Percentiles rank a stretch among this genome's conserved stretches.
phyloP scores from a whole-genome alignment of 2,797 vertebrate genomes.

The Ciconia nigra region DNA sequence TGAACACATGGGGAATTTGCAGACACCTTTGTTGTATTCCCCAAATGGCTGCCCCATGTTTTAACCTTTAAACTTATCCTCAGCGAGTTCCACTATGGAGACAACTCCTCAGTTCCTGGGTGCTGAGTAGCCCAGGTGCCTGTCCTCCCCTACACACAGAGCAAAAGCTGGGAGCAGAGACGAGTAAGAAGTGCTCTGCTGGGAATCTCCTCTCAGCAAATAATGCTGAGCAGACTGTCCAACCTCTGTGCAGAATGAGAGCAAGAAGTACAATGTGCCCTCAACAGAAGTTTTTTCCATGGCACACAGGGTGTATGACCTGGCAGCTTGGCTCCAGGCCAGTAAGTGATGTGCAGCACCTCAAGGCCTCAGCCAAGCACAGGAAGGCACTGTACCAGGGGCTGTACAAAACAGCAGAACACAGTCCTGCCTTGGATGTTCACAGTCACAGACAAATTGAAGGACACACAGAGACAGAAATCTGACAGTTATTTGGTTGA shows the following conservation, averaged over 20 bases:
- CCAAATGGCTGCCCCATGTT: background rate
- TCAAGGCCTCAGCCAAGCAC: background rate
- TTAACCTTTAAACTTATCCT: background rate
- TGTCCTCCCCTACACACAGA: background rate
- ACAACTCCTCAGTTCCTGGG: background rate
- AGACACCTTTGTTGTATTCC: background rate
- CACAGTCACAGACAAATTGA: background rate
- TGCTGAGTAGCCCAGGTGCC: background rate
- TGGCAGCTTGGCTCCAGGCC: background rate
- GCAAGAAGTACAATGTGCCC: background rate
- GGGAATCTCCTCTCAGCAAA: background rate
- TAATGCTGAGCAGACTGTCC: background rate
- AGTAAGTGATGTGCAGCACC: background rate
- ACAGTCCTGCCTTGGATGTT: background rate
- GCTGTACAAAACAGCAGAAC: background rate
- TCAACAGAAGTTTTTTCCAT: background rate
- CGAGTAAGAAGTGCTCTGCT: background rate
- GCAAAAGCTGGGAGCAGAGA: background rate
- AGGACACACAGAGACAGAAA: background rate
- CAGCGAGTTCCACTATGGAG: background rate
- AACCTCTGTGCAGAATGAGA: background rate
- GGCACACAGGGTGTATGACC: background rate
- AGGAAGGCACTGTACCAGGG: background rate
- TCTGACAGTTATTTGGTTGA: accelerated
- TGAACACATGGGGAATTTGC: accelerated